phyloP scores from a whole-genome alignment of 2,888 invertebrate genomes.

The Catocala nupta region DNA sequence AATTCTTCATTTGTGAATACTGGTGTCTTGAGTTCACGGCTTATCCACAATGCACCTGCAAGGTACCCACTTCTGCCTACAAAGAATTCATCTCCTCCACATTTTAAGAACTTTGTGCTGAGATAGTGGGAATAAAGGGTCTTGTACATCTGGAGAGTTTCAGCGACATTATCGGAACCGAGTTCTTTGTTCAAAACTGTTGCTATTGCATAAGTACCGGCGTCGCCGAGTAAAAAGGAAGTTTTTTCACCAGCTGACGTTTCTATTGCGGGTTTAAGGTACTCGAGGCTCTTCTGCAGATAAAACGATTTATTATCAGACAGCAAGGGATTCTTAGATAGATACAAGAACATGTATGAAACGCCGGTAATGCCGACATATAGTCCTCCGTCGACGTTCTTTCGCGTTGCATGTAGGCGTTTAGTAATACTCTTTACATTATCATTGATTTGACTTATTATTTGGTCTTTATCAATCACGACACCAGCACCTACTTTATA shows the following conservation, averaged over 20 bases:
- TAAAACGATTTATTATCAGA: constrained; percentile 77
- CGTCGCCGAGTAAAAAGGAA: constrained; percentile 93
- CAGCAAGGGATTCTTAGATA: constrained; percentile 87
- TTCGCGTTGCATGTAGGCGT: constrained; percentile 66
- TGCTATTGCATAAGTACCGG: constrained; percentile 92
- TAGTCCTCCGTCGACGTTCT: constrained; percentile 88
- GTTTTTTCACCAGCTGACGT: constrained; percentile 88
- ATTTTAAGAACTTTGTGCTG: constrained; percentile 85
- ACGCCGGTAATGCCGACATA: constrained; percentile 91
- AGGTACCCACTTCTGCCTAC: constrained; percentile 95
- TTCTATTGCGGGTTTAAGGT: constrained; percentile 88
- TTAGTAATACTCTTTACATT: constrained; percentile 70
- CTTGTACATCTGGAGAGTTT: constrained; percentile 73
- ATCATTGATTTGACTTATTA: constrained; percentile 67
- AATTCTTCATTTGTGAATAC: constrained; percentile 82
- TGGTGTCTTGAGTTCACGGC: constrained; percentile 82
- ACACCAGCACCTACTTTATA: constrained; percentile 53
- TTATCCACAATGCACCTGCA: constrained; percentile 92
- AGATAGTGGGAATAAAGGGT: constrained; percentile 72
- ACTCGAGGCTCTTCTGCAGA: constrained; percentile 88
- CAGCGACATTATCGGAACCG: constrained; percentile 74
- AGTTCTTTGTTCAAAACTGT: constrained; percentile 87
- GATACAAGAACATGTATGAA: constrained; percentile 92
- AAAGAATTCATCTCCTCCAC: constrained; percentile 94
- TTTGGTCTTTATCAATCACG: constrained; percentile 58